Conservation (phyloP, 1,140 invertebrate genomes). For the Halictus rubicundus region DNA sequence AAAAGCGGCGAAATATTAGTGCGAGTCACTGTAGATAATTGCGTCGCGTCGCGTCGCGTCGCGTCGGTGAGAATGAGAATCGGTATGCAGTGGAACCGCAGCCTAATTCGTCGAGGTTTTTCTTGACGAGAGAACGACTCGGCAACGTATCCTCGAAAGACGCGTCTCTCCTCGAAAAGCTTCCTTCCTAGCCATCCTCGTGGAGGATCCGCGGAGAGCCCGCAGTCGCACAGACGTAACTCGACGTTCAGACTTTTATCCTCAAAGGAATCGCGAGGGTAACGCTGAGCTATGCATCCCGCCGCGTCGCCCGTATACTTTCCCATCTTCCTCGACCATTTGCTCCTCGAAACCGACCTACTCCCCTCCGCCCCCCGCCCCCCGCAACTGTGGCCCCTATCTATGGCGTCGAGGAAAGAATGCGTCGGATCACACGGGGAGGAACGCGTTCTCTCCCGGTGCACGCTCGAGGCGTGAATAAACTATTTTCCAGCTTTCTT, state of each 20-base stretch:
- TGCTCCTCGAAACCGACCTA: not conserved
- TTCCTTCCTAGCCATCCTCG: too few species aligned
- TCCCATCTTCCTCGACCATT: not conserved
- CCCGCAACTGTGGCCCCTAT: too few species aligned
- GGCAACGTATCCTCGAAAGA: too few species aligned
- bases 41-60: too few species aligned
- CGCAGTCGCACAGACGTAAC: not conserved
- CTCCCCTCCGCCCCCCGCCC: not conserved
- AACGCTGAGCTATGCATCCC: conserved; percentile 24
- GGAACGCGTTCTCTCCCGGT: not conserved
- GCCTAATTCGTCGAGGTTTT: too few species aligned
- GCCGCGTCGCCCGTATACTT: conserved; percentile 4
- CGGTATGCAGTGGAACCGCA: too few species aligned
- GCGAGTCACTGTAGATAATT: too few species aligned
- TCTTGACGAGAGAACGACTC: too few species aligned
- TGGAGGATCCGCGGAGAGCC: not conserved
- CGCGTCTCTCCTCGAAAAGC: too few species aligned
- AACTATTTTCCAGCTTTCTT: not conserved
- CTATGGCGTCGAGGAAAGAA: not conserved
- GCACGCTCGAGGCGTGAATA: not conserved
- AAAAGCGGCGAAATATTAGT: too few species aligned
- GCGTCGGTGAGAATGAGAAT: too few species aligned
- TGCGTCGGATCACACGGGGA: not conserved
- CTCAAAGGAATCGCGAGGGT: conserved; percentile 2
- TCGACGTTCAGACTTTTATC: conserved; percentile 4